These are phyloP conservation scores for Anarsia innoxiella DNA, from an alignment of 2,888 invertebrate genomes.

Conservation along the genomic window DNA sequence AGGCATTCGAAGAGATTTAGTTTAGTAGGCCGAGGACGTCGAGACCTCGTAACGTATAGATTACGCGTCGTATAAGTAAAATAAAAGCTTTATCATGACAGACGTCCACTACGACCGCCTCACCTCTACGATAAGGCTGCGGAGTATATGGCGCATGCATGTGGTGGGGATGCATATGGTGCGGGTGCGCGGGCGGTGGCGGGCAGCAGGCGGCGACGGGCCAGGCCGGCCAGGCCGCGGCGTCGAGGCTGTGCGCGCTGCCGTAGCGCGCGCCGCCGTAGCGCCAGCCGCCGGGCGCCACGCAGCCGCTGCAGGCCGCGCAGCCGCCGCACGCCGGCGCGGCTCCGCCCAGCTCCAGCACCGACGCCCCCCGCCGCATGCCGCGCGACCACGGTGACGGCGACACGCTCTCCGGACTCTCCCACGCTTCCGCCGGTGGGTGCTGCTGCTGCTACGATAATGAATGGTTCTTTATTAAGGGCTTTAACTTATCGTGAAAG, in stretches of 20 bases:
- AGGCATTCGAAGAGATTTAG: no score
- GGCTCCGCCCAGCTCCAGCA: constrained; percentile 49
- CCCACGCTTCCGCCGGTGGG: constrained; percentile 44
- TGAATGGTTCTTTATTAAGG: no score
- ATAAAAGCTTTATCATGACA: background rate
- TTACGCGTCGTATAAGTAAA: no score
- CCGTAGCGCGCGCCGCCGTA: no score
- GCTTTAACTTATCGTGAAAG: no score
- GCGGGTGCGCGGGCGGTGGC: constrained; percentile 19
- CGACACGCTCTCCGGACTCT: constrained; percentile 33
- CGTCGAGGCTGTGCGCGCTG: no score
- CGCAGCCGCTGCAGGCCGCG: constrained; percentile 60
- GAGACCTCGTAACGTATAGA: no score
- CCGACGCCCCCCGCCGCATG: constrained; percentile 57
- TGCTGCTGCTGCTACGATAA: no score
- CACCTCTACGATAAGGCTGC: constrained; percentile 55
- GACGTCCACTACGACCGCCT: no score
- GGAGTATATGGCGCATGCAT: constrained; percentile 50
- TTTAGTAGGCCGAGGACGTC: no score
- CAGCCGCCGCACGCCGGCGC: constrained; percentile 32
- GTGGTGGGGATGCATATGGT: constrained; percentile 32
- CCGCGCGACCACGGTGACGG: constrained; percentile 45
- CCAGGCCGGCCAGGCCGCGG: constrained; percentile 23
- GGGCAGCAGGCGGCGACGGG: constrained; percentile 33
- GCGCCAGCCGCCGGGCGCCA: constrained; percentile 42